A percentile compares a stretch with the other conserved stretches of the same genome.
These are phyloP conservation scores for Callaeas wilsoni DNA, from an alignment of 2,113 vertebrate species.

Conservation along the genomic window DNA sequence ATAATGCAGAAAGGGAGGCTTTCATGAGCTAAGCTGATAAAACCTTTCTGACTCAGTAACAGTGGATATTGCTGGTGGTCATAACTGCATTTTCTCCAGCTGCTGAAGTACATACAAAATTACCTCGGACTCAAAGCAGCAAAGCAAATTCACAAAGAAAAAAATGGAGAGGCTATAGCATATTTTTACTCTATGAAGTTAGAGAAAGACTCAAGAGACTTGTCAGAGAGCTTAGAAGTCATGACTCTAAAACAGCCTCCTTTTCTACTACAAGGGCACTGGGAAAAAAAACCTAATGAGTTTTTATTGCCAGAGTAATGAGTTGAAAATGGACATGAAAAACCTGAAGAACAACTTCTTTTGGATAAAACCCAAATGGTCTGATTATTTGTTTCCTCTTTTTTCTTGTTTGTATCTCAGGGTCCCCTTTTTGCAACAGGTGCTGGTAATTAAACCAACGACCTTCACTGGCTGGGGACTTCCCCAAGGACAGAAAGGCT, in stretches of 20 bases:
- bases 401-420: neutral
- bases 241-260: neutral
- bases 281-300: neutral
- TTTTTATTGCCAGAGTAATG: neutral
- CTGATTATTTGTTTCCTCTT: rapidly evolving
- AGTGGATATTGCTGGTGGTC: neutral
- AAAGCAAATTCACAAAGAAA: neutral
- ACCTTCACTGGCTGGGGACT: neutral
- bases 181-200: neutral
- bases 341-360: neutral
- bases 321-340: neutral
- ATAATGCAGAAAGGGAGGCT: constrained; percentile 25
- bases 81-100: constrained; percentile 1
- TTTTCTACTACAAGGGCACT: neutral
- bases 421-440: neutral
- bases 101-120: neutral
- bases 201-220: neutral
- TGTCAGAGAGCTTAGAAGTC: neutral
- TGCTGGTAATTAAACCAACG: neutral
- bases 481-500: neutral
- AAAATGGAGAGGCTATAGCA: neutral
- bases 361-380: neutral
- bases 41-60: neutral
- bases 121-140: neutral
- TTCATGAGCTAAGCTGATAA: constrained; percentile 27